Percentiles rank a stretch among this genome's conserved stretches.
Conservation (phyloP, 2,888 invertebrate genomes). For the Trachelus stipa region DNA sequence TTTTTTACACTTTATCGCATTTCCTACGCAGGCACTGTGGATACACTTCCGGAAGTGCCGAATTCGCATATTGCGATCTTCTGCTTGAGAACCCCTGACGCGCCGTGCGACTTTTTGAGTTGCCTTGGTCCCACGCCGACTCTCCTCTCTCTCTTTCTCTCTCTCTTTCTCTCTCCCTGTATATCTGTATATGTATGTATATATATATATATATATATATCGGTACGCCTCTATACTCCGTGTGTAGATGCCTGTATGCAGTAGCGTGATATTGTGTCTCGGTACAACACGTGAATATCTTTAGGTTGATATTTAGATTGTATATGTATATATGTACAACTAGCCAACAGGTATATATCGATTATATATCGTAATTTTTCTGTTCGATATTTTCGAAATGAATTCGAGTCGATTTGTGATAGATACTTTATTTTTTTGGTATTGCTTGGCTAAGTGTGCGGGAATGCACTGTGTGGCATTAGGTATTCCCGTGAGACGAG, state of each 20-base stretch:
- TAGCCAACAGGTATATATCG: neutral
- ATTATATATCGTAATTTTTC: neutral
- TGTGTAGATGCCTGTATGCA: neutral
- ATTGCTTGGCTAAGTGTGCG: neutral
- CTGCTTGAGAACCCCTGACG: conserved; percentile 58
- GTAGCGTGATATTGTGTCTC: conserved; percentile 30
- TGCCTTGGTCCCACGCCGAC: conserved; percentile 63
- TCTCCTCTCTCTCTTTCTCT: conserved; percentile 21
- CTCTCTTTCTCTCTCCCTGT: conserved; percentile 8
- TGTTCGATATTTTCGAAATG: neutral
- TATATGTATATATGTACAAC: neutral
- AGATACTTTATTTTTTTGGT: neutral
- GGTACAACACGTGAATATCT: conserved; percentile 16
- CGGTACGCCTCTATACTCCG: neutral
- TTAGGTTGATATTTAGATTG: neutral
- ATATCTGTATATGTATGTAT: conserved; percentile 26
- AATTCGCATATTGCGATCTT: neutral
- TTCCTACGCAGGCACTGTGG: neutral
- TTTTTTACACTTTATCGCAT: neutral
- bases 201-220: conserved; percentile 9
- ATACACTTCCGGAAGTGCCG: neutral
- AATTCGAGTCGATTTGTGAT: too few relatives aligned
- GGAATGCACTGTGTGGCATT: neutral
- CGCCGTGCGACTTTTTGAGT: conserved; percentile 65
- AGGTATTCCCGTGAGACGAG: neutral